phyloP scores from a whole-genome alignment of 2,113 vertebrate genomes.

The Corythornis cristatus region DNA sequence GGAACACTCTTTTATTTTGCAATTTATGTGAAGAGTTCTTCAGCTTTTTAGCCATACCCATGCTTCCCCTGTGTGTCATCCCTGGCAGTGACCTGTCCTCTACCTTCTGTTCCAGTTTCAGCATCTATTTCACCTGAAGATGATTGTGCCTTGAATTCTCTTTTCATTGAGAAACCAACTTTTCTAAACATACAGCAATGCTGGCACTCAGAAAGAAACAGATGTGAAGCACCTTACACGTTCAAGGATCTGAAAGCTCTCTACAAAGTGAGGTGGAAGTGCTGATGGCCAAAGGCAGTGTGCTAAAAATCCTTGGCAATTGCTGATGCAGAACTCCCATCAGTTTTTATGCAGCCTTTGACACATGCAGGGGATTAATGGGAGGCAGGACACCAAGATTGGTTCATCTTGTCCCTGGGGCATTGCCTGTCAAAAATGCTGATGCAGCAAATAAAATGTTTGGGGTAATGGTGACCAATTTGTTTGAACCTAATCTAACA shows the following conservation, averaged over 20 bases:
- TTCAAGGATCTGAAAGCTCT: neutral
- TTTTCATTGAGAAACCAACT: neutral
- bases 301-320: neutral
- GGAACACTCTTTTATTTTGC: neutral
- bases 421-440: neutral
- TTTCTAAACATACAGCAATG: neutral
- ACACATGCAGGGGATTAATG: neutral
- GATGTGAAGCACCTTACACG: rapidly evolving
- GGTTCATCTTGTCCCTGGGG: neutral
- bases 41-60: neutral
- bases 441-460: neutral
- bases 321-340: neutral
- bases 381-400: neutral
- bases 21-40: neutral
- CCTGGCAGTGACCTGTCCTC: neutral
- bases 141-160: neutral
- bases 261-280: neutral
- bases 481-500: neutral
- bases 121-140: neutral
- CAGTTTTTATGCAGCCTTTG: neutral
- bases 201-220: neutral
- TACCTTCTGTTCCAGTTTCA: neutral
- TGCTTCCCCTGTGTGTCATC: neutral
- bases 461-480: neutral
- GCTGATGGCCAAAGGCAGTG: neutral